phyloP scores from a whole-genome alignment of 2,113 vertebrate species.

The Chloebia gouldiae region DNA sequence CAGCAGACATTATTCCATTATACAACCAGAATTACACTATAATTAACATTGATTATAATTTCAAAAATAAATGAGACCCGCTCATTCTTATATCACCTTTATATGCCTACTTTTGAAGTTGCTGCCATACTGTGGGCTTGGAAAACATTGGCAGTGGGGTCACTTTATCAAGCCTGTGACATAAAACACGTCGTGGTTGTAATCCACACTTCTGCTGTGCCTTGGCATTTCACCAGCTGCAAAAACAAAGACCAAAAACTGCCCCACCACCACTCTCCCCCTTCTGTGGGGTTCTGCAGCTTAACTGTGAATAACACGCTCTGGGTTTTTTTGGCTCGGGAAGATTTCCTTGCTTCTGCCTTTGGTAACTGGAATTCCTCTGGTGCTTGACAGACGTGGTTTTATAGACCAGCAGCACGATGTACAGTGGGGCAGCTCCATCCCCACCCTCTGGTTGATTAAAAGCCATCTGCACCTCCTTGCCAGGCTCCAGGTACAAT shows the following conservation, averaged over 20 bases:
- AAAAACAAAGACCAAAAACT: not conserved
- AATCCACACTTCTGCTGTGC: not conserved
- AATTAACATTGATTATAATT: not conserved
- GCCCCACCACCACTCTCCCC: no score
- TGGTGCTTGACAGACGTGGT: not conserved
- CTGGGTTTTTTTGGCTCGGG: not conserved
- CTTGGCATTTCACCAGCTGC: constrained; percentile 25
- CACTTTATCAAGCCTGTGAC: not conserved
- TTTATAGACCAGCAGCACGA: fast-evolving
- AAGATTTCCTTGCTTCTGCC: not conserved
- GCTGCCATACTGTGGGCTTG: not conserved
- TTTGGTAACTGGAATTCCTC: not conserved
- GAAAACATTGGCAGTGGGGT: not conserved
- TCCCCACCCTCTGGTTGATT: not conserved
- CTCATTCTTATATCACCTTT: not conserved
- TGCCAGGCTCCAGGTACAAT: not conserved
- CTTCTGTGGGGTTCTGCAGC: not conserved
- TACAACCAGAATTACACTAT: not conserved
- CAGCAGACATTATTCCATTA: not conserved
- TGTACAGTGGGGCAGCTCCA: not conserved
- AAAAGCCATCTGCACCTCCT: not conserved
- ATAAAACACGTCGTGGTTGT: not conserved
- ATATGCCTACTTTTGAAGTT: not conserved
- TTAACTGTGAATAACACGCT: not conserved
- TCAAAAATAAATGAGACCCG: not conserved